Evolutionary conservation across 2,113 vertebrate species (phyloP).

Genomic region (Castor canadensis): DNA sequence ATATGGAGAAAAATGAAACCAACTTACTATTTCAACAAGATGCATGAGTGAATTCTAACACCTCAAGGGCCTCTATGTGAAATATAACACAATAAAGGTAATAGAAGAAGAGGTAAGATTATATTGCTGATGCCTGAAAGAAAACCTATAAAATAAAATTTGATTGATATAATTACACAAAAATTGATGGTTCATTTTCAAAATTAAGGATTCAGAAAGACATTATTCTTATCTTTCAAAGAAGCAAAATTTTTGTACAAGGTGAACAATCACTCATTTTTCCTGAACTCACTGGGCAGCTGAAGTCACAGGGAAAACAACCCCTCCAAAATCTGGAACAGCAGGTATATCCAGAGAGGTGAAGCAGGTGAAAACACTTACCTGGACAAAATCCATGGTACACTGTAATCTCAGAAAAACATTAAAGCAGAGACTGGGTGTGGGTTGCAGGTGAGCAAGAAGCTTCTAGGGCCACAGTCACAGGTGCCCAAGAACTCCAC

Average conservation of each 20-base stretch:
- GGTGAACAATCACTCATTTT: background rate
- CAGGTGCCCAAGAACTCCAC: background rate
- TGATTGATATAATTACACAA: too few relatives aligned
- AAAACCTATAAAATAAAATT: too few relatives aligned
- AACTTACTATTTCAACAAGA: too few relatives aligned
- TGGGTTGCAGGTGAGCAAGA: background rate
- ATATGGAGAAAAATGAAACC: too few relatives aligned
- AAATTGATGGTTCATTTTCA: too few relatives aligned
- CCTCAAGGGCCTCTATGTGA: too few relatives aligned
- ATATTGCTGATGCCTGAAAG: too few relatives aligned
- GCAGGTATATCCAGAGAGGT: too few relatives aligned
- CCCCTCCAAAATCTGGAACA: background rate
- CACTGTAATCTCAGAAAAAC: background rate
- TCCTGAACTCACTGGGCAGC: background rate
- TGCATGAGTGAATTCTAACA: too few relatives aligned
- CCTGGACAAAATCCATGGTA: background rate
- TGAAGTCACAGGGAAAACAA: background rate
- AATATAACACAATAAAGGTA: too few relatives aligned
- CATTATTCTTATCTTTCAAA: background rate
- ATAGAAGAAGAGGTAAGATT: too few relatives aligned
- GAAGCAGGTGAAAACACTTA: background rate
- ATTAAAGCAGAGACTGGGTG: background rate
- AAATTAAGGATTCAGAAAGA: too few relatives aligned
- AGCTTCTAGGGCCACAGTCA: background rate
- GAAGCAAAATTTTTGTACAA: background rate